Conservation (phyloP, 2,888 invertebrate species). For the Salticus scenicus region DNA sequence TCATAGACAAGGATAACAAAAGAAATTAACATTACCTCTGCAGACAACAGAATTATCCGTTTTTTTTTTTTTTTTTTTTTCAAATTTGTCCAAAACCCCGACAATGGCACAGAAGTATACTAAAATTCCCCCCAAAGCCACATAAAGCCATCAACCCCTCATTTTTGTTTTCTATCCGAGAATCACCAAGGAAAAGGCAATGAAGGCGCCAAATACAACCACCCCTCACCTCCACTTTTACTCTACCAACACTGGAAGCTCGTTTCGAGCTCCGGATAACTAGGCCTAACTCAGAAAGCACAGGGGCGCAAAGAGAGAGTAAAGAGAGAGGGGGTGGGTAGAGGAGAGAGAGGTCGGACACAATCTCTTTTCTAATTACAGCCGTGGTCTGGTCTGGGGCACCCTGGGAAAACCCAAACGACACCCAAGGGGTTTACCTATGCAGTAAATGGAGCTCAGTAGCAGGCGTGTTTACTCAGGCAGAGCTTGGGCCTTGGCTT, state of each 20-base stretch:
- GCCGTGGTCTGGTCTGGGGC: conserved; percentile 59
- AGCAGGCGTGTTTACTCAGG: conserved; percentile 49
- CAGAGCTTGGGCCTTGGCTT: conserved; percentile 48
- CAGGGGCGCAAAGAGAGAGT: not conserved
- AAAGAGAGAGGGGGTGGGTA: not conserved
- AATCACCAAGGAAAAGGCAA: conserved; percentile 42
- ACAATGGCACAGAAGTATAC: not conserved
- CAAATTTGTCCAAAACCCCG: not conserved
- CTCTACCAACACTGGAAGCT: conserved; percentile 33
- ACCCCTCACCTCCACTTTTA: conserved; percentile 9
- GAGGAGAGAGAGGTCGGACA: conserved; percentile 54
- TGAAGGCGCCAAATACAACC: conserved; percentile 59
- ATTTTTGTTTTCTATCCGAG: not conserved
- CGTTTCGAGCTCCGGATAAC: conserved; percentile 32
- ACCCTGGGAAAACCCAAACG: conserved; percentile 68
- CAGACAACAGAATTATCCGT: not conserved
- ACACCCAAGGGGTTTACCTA: conserved; percentile 64
- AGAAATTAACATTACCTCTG: conserved; percentile 5
- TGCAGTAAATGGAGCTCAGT: conserved; percentile 66
- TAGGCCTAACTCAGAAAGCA: conserved; percentile 57
- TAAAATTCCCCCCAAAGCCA: not conserved
- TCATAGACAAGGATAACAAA: not conserved
- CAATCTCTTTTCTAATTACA: conserved; percentile 70
- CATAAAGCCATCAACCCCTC: conserved; percentile 21
- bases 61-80: no score